These are phyloP conservation scores for Fragum whitleyi DNA, from an alignment of 2,888 invertebrate species.

Conservation along the genomic window DNA sequence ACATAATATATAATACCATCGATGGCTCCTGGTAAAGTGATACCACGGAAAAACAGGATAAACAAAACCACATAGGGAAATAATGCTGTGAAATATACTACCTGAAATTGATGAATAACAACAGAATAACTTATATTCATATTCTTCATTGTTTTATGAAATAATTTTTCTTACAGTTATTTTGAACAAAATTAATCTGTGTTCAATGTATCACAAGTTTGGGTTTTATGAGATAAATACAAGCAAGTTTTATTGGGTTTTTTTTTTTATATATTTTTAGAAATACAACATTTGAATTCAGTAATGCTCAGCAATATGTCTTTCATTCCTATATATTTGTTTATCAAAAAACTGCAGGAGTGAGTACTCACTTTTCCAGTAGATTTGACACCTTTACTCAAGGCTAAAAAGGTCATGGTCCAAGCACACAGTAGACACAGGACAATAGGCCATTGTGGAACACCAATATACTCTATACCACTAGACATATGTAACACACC, in stretches of 20 bases:
- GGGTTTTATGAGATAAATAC: too few relatives aligned
- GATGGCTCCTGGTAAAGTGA: conserved; percentile 81
- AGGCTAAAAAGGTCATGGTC: conserved; percentile 82
- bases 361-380: conserved; percentile 83
- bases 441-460: conserved; percentile 81
- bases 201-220: too few relatives aligned
- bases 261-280: too few relatives aligned
- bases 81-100: conserved; percentile 83
- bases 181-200: too few relatives aligned
- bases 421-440: conserved; percentile 81
- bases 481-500: conserved; percentile 90
- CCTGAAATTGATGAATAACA: conserved; percentile 71
- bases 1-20: conserved; percentile 83
- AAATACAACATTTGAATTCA: too few relatives aligned
- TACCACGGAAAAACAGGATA: conserved; percentile 83
- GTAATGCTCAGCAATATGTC: too few relatives aligned
- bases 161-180: too few relatives aligned
- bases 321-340: too few relatives aligned
- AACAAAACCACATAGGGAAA: conserved; percentile 83
- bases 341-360: too few relatives aligned
- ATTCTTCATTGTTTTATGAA: too few relatives aligned
- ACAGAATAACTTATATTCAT: too few relatives aligned
- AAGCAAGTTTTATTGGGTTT: too few relatives aligned
- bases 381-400: conserved; percentile 83
- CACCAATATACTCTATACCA: conserved; percentile 86